Evolutionary conservation across 35 echinoderm and acorn worm genomes (phyloP), one percentile per base, ranked within the genome.

Genomic region (Acanthaster planci): DNA sequence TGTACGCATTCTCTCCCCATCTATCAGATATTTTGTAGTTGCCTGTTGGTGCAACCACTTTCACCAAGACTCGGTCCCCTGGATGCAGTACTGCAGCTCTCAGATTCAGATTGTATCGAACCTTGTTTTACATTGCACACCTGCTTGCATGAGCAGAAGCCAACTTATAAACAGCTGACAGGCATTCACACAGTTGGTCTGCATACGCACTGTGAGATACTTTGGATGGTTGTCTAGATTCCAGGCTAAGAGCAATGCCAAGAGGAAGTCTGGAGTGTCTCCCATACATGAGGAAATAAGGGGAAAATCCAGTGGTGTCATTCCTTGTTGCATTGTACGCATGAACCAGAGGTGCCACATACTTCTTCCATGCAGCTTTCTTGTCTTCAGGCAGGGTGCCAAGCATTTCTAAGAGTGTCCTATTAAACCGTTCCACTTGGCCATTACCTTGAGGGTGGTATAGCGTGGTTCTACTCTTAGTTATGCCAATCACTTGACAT

Each of bases 291-390:
- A 91, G 38, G 50, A 57, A 87, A 51, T 92, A 83, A 3, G 90
- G 90, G 1, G 90, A 87, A 37, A 68, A 86, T 40, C 56, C 42
- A n/a, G 89, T 86, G 30, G 76, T 29, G 76, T 60, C 76, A 80
- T 86, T 85, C 21, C 34, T 58, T 0, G 89, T 91, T 23, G 67
- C 42, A 67, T 91, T 91, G 27, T 91, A 91, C 0, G 89, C 89
- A 76, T 90, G 89, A 12, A 84, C 80, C 21, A 90, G 51, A 34
- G 79, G 80, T 31, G 80, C 87, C 27, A 90, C 80, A 77, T 89
- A 76, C 12, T 64, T 47, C 32, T 84, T 90, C 88, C 88, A 90
- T n/a, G 78, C 88, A 21, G 60, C 47, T 53, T 85, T 90, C 31
- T 42, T 79, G 35, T 47, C 42, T 12, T 47, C 42, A 47, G 42